These are phyloP conservation scores for Caenorhabditis doughertyi DNA, from an alignment of 2,888 invertebrate genomes.

Conservation along the genomic window DNA sequence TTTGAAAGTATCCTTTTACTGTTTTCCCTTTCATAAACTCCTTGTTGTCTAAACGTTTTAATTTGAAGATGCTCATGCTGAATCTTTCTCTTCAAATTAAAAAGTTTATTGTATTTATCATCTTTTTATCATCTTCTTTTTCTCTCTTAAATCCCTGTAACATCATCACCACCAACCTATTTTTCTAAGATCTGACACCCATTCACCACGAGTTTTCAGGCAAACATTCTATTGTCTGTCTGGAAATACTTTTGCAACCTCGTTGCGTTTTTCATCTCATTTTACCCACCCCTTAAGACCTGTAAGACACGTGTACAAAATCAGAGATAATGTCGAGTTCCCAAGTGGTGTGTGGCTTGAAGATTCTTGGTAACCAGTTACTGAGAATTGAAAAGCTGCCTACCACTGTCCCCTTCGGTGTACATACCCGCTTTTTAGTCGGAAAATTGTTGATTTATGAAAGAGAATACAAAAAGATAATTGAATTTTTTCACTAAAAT, in stretches of 20 bases:
- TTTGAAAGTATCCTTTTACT: slow-evolving; percentile 22
- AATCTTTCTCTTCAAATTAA: slow-evolving; percentile 1
- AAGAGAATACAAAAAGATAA: neutral
- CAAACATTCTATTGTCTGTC: neutral
- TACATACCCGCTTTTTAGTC: slow-evolving; percentile 60
- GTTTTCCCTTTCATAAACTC: slow-evolving; percentile 36
- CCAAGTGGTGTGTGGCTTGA: neutral
- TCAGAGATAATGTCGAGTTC: slow-evolving; percentile 49
- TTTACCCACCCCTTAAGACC: slow-evolving; percentile 19
- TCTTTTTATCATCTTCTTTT: slow-evolving; percentile 49
- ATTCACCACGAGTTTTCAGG: slow-evolving; percentile 7
- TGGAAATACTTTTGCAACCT: slow-evolving; percentile 28
- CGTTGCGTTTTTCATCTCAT: slow-evolving; percentile 8
- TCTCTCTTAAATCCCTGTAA: slow-evolving; percentile 37
- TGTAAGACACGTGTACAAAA: slow-evolving; percentile 49
- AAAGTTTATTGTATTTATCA: slow-evolving; percentile 45
- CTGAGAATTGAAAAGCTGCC: neutral
- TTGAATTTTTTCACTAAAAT: neutral
- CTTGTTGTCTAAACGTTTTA: slow-evolving; percentile 36
- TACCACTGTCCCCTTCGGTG: slow-evolving; percentile 32
- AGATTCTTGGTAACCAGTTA: neutral
- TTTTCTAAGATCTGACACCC: slow-evolving; percentile 45
- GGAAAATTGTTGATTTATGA: slow-evolving; percentile 52
- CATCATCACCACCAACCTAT: slow-evolving; percentile 38
- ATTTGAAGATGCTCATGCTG: slow-evolving; percentile 3